phyloP scores from a whole-genome alignment of 2,113 vertebrate genomes.

The Origma solitaria region DNA sequence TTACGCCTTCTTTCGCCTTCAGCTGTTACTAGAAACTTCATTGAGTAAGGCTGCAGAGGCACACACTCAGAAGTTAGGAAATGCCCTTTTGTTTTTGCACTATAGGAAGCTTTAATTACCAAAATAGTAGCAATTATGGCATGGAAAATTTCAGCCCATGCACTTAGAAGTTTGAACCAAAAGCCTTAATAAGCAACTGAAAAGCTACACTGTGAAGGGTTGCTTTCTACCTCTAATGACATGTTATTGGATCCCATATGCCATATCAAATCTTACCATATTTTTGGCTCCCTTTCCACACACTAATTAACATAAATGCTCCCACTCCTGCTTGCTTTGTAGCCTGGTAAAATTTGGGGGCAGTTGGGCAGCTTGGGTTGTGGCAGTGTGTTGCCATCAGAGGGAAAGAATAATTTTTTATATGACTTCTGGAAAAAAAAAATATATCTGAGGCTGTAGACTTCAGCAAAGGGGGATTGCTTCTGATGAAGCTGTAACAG shows the following conservation, averaged over 20 bases:
- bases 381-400: neutral
- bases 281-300: neutral
- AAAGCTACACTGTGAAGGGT: neutral
- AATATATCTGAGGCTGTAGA: neutral
- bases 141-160: neutral
- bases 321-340: neutral
- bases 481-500: neutral
- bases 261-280: neutral
- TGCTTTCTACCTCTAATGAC: constrained; percentile 27
- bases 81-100: neutral
- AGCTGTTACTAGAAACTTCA: neutral
- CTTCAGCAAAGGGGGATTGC: neutral
- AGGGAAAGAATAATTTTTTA: neutral
- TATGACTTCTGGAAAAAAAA: neutral
- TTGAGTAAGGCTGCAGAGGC: neutral
- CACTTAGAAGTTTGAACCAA: neutral
- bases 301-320: neutral
- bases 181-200: constrained; percentile 29
- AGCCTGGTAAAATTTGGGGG: neutral
- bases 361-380: neutral
- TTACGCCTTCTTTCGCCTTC: neutral
- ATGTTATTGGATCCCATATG: neutral
- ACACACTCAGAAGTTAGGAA: neutral
- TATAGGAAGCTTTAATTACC: constrained; percentile 24
- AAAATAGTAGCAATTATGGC: constrained; percentile 14